A percentile compares a stretch with the other conserved stretches of the same genome.
Evolutionary conservation across 2,888 invertebrate genomes (phyloP).

Genomic region (Scaptomyza tumidula): DNA sequence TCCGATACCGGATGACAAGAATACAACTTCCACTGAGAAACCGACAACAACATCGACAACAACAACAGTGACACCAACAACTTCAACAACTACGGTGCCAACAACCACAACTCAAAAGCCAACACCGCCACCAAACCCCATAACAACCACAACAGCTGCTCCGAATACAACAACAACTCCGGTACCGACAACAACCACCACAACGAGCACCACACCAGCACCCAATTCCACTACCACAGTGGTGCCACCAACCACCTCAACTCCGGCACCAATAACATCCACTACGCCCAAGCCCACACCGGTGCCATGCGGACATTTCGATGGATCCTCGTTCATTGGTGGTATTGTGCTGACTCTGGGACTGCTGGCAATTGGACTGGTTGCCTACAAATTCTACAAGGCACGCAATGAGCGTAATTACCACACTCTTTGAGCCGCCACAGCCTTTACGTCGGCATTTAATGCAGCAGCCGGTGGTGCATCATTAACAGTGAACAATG

Average conservation of each 20-base stretch:
- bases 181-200: constrained; percentile 33
- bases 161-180: constrained; percentile 38
- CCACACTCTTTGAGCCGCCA: constrained; percentile 91
- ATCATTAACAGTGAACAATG: constrained; percentile 48
- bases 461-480: constrained; percentile 76
- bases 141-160: constrained; percentile 25
- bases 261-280: constrained; percentile 64
- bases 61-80: constrained; percentile 5
- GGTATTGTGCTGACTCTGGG: constrained; percentile 93
- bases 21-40: constrained; percentile 26
- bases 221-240: constrained; percentile 41
- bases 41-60: constrained; percentile 36
- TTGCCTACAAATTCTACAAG: constrained; percentile 95
- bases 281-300: constrained; percentile 77
- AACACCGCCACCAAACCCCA: constrained; percentile 21
- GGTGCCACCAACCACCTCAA: constrained; percentile 48
- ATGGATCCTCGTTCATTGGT: constrained; percentile 92
- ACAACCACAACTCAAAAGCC: constrained; percentile 17
- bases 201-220: constrained; percentile 55
- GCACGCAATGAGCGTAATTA: constrained; percentile 94
- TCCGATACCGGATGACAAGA: constrained; percentile 19
- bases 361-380: constrained; percentile 91
- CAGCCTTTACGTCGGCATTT: constrained; percentile 81
- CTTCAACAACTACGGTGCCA: constrained; percentile 8
- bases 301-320: constrained; percentile 86